Evolutionary conservation across 2,113 vertebrate species (phyloP).

Genomic region (Erinaceus europaeus): DNA sequence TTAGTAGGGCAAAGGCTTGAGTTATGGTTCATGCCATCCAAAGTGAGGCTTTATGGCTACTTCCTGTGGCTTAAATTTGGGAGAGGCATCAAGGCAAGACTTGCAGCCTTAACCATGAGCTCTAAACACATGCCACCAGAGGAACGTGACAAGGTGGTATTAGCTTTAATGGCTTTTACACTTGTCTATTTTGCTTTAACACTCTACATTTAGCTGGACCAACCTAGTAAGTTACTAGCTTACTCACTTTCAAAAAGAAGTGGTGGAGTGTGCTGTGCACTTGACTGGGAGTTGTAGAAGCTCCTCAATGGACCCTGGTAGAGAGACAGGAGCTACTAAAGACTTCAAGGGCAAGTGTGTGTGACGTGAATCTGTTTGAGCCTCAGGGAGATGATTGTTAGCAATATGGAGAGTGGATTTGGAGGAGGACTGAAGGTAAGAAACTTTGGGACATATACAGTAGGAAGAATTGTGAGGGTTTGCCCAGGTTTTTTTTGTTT

Average conservation of each 20-base stretch:
- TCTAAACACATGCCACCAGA: too few species aligned
- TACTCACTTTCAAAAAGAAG: not conserved
- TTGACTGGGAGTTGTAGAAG: not conserved
- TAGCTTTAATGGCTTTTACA: not conserved
- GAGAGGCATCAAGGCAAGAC: not conserved
- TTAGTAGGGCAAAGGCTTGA: not conserved
- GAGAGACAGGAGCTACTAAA: not conserved
- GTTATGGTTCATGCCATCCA: not conserved
- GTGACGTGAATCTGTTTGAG: not conserved
- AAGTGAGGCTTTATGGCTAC: not conserved
- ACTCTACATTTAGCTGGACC: not conserved
- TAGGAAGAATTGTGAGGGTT: not conserved
- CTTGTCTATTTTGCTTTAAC: not conserved
- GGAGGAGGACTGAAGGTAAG: not conserved
- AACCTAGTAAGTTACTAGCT: not conserved
- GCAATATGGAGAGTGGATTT: not conserved
- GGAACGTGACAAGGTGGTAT: not conserved
- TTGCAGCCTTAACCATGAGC: not conserved
- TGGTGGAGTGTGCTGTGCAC: not conserved
- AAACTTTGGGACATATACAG: not conserved
- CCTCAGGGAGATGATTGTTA: not conserved
- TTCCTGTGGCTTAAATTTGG: not conserved
- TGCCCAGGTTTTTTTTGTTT: not conserved
- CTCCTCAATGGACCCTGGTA: not conserved
- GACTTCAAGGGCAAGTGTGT: not conserved